Evolutionary conservation across 2,888 invertebrate genomes (phyloP).

Genomic region (Mythimna albipuncta): DNA sequence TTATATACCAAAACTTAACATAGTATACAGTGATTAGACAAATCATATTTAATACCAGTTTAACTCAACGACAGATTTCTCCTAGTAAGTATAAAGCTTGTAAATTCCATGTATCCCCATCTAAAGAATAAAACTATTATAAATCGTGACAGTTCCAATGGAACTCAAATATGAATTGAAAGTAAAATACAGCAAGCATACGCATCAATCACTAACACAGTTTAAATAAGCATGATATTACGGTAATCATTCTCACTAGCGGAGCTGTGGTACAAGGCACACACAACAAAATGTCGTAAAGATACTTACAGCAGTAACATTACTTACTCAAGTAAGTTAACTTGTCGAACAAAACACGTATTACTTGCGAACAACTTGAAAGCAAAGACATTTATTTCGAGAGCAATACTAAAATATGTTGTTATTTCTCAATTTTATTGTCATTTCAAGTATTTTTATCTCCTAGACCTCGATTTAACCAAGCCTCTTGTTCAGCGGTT

Average conservation of each 20-base stretch:
- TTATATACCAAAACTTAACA: too few relatives aligned
- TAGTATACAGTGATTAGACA: too few relatives aligned
- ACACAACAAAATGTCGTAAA: conserved; percentile 17
- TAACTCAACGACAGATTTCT: too few relatives aligned
- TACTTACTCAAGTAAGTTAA: conserved; percentile 37
- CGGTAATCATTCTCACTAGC: conserved; percentile 27
- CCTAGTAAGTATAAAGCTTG: too few relatives aligned
- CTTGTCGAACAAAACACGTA: conserved; percentile 19
- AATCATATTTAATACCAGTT: too few relatives aligned
- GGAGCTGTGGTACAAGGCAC: conserved; percentile 16
- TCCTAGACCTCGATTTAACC: conserved; percentile 33
- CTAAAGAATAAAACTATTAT: not conserved
- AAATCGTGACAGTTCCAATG: not conserved
- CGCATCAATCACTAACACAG: conserved; percentile 13
- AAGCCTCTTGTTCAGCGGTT: conserved; percentile 29
- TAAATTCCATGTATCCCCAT: too few relatives aligned
- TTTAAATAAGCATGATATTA: conserved; percentile 31
- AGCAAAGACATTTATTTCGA: conserved; percentile 37
- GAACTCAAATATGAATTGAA: not conserved
- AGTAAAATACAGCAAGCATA: conserved; percentile 3
- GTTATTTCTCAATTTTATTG: conserved; percentile 44
- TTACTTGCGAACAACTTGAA: conserved; percentile 32
- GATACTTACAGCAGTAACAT: conserved; percentile 8
- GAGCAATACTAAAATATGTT: conserved; percentile 42
- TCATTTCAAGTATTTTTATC: conserved; percentile 46